These are phyloP conservation scores for Troides aeacus DNA, from an alignment of 2,888 invertebrate species.

Conservation along the genomic window DNA sequence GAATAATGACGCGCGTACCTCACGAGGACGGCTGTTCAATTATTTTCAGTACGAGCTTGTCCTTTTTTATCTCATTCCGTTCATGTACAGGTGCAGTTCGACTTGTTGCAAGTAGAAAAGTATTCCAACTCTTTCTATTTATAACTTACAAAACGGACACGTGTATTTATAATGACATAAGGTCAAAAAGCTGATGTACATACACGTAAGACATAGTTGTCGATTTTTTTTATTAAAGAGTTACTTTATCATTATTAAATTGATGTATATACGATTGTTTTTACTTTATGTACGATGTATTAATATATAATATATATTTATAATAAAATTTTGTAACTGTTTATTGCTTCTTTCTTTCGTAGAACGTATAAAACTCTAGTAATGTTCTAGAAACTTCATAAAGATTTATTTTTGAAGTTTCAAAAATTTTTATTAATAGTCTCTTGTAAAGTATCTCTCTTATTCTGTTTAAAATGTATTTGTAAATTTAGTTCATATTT, in stretches of 20 bases:
- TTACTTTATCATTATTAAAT: no score
- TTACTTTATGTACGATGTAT: no score
- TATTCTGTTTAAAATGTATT: no score
- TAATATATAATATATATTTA: no score
- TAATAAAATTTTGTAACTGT: no score
- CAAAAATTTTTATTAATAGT: no score
- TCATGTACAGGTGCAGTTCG: conserved; percentile 11
- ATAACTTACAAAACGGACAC: conserved; percentile 4
- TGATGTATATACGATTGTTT: no score
- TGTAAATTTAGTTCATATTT: no score
- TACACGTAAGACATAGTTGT: not conserved
- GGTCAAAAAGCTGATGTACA: not conserved
- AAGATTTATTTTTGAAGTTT: not conserved
- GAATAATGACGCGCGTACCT: conserved; percentile 19
- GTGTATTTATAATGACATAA: not conserved
- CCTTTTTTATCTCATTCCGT: conserved; percentile 19
- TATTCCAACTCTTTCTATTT: conserved; percentile 13
- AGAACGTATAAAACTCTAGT: no score
- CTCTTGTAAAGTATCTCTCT: no score
- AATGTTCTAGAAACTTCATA: not conserved
- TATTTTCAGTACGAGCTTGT: conserved; percentile 12
- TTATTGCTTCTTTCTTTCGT: no score
- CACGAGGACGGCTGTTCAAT: conserved; percentile 18
- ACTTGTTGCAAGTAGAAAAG: conserved; percentile 11
- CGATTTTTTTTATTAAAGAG: not conserved